Evolutionary conservation across 1,140 invertebrate species (phyloP), one percentile per base, ranked within the genome.

Genomic region (Monomorium pharaonis): DNA sequence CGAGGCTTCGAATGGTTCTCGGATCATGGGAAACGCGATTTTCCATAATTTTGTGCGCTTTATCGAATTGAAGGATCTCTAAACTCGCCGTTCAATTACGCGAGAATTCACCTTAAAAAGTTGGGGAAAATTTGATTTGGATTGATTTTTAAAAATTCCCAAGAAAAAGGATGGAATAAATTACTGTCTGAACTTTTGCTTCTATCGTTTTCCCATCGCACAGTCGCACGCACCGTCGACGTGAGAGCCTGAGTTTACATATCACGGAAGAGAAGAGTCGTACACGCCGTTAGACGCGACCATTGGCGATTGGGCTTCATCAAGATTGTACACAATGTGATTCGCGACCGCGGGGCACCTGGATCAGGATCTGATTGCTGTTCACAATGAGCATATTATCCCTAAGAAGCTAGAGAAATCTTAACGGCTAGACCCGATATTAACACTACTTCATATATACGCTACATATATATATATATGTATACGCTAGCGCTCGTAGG

Each of bases 381-480:
- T 94, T 80, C 94, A 94, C 94, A 94, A 94, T 94, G 93, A 94
- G 93, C 92, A 94, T 94, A 93, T 89, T 91, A 89, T 84, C 87
- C 51, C 90, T 92, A 87, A 78, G 70, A 90, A 90, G 37, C 91
- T 92, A 92, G 76, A 80, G 67, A 81, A 69, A 87, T 47, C 51
- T 67, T 86, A 85, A 87, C 56, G 58, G 49, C 58, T 70, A 87
- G 77, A 83, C 75, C 75, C 60, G 78, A 74, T 74, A 56, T 83
- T 83, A 83, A 47, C 37, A 47, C 51, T 72, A 74, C 67, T 42
- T 83, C 56, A 54, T 77, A 75, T 84, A 78, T 44, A 58, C 83
- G 78, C 78, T 56, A 24, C 60, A 80, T 78, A 78, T 76, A n/a
- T 72, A 84, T 56, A 24, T 75, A 80, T 80, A 80, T 76, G 30